A percentile compares a stretch with the other conserved stretches of the same genome.
These are phyloP conservation scores for Pseudorectes ferrugineus DNA, from an alignment of 2,113 vertebrate genomes.

Conservation along the genomic window DNA sequence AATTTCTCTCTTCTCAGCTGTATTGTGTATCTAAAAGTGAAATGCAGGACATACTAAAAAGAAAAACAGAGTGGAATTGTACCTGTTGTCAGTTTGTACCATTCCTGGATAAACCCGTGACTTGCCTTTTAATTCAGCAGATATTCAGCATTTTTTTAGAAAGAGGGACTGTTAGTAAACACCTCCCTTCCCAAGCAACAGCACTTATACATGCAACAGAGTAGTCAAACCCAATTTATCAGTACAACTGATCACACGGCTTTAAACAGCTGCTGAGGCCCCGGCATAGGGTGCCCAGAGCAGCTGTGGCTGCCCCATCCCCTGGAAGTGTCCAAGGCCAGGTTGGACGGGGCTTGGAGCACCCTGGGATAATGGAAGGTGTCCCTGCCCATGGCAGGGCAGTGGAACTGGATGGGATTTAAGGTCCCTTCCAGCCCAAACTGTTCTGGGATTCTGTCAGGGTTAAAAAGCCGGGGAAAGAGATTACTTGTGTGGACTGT, in stretches of 20 bases:
- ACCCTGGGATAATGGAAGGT: rapidly evolving
- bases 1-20: neutral
- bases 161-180: neutral
- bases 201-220: too few species aligned
- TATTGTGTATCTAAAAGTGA: neutral
- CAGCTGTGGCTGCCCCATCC: neutral
- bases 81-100: neutral
- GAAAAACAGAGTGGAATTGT: neutral
- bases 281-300: neutral
- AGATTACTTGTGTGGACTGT: rapidly evolving
- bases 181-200: neutral
- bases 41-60: neutral
- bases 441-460: neutral
- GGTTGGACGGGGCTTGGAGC: neutral
- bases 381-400: neutral
- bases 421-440: neutral
- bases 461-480: neutral
- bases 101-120: rapidly evolving
- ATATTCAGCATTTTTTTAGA: neutral
- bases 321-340: neutral
- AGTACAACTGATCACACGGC: rapidly evolving
- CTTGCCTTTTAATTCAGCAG: neutral
- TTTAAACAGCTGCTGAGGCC: neutral
- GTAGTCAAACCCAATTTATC: rapidly evolving
- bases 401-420: rapidly evolving